These are phyloP conservation scores for chimpanzee (Pan troglodytes) DNA, from an alignment of 2,113 vertebrate genomes.

Conservation along the genomic window NHGRI_mPanTro3-v2.1_pri NC_086015.1:84302001-84302500, in stretches of 20 bases:
- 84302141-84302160: constrained; percentile 46
- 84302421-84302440: constrained; percentile 35
- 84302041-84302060: constrained; percentile 33
- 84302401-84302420: neutral
- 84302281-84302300: constrained; percentile 61
- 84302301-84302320: constrained; percentile 58
- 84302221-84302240: constrained; percentile 67
- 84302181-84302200: constrained; percentile 65
- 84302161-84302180: constrained; percentile 49
- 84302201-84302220: constrained; percentile 34
- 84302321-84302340: constrained; percentile 22
- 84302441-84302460: constrained; percentile 67
- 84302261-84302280: constrained; percentile 62
- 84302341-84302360: constrained; percentile 48
- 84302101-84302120: constrained; percentile 49
- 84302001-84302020: constrained; percentile 60
- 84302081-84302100: neutral
- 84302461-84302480: constrained; percentile 13
- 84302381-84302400: constrained; percentile 37
- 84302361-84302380: constrained; percentile 47
- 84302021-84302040: neutral
- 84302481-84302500: constrained; percentile 33
- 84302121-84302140: constrained; percentile 55
- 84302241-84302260: constrained; percentile 56
- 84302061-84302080: constrained; percentile 37